A percentile compares a stretch with the other conserved stretches of the same genome.
These are phyloP conservation scores for Oxyura jamaicensis DNA, from an alignment of 2,113 vertebrate genomes.

Conservation along the genomic window DNA sequence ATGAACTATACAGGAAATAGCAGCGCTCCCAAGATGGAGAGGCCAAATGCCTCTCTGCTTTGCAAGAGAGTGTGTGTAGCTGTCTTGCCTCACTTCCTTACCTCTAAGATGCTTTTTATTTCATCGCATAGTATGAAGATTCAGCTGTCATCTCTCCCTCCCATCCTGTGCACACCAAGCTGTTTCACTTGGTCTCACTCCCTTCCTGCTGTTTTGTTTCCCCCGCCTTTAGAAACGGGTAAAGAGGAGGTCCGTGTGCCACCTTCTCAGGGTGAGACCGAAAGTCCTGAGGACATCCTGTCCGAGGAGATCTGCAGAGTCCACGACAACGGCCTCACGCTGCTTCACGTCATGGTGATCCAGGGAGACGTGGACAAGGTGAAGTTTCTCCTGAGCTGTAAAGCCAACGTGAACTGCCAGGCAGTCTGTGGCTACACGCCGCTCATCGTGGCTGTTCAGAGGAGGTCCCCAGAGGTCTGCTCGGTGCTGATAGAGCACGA, in stretches of 20 bases:
- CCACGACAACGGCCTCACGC: conserved; percentile 70
- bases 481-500: conserved; percentile 73
- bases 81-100: background rate
- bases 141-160: background rate
- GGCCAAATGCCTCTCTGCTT: background rate
- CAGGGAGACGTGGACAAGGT: conserved; percentile 78
- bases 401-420: conserved; percentile 75
- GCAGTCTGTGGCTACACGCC: conserved; percentile 79
- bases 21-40: background rate
- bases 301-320: conserved; percentile 57
- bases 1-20: background rate
- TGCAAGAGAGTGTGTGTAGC: background rate
- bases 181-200: background rate
- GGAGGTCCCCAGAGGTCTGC: conserved; percentile 77
- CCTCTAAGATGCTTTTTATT: background rate
- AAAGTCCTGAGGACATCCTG: background rate
- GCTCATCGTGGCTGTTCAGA: conserved; percentile 79
- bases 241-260: background rate
- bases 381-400: conserved; percentile 75
- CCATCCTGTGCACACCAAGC: background rate
- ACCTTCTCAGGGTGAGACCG: rapidly evolving
- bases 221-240: background rate
- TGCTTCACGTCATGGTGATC: conserved; percentile 81
- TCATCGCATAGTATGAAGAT: rapidly evolving
- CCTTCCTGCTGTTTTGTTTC: background rate